Base-by-base conservation (phyloP, 2,797 vertebrate species). In the Harpagifer antarcticus region DNA sequence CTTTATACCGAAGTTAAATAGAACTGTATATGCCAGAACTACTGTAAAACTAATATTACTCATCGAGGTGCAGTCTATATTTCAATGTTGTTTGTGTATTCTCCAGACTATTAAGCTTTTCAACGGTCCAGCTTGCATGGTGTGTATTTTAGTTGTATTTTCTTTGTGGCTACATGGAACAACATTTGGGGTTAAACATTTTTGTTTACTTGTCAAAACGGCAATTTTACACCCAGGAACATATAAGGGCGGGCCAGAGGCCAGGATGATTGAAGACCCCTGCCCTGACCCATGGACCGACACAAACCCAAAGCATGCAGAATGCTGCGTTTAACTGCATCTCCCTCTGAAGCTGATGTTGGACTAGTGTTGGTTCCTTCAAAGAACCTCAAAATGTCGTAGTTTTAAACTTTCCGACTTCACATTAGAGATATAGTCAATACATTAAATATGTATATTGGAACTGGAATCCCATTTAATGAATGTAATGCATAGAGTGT, bases 241-340 rank as follows among this genome's bases (percentile, higher is more conserved):
- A 50, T 53, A 61, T 42, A 40, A 27, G 13, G 23, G 40, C 16
- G 45, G 43, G 20, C 9, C 55, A 65, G 62, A 3, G 19, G 55
- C 14, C n/a, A 27, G 44, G 72, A 27, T 49, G 72, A 68, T 44
- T 57, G 71, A 74, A 69, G 33, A 65, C 55, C 43, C 9, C 57
- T 76, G 78, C 73, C 60, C 52, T 69, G 67, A 69, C 4, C 23
- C 52, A 23, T n/a, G 31, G 65, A 50, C 31, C 31, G 58, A 45
- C 56, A 27, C 31, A 45, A 27, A 27, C 16, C 11, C 9, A 47
- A 68, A 20, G 10, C 23, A 64, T 7, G 40, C 33, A 65, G 11
- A 20, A 37, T 15, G 3, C 23, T 43, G 65, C 1, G 43, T 40
- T 43, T 9, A 43, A 31, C 44, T 6, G 0, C 8, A 13, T 20